These are phyloP conservation scores for Lutra lutra DNA, from an alignment of 2,797 vertebrate species.

Conservation along the genomic window DNA sequence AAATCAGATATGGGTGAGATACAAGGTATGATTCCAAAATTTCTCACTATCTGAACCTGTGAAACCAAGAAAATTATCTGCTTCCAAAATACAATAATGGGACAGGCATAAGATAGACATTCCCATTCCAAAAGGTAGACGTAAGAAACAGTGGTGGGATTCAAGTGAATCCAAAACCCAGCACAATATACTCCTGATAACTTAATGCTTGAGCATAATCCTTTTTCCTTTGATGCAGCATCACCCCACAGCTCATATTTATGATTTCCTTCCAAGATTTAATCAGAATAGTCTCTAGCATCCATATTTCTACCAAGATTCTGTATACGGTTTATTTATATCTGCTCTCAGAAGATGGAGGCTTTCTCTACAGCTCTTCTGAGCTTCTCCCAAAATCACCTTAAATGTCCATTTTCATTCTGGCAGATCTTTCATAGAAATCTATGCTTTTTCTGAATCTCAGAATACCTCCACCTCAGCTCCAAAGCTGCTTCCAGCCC, in stretches of 20 bases:
- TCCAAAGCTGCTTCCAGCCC: not conserved
- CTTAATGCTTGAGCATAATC: not conserved
- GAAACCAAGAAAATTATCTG: not conserved
- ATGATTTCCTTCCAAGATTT: not conserved
- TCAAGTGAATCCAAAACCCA: not conserved
- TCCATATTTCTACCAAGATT: not conserved
- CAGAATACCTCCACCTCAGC: not conserved
- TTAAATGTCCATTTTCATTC: not conserved
- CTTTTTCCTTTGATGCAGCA: not conserved
- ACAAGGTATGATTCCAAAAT: not conserved
- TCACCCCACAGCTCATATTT: not conserved
- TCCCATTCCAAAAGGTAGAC: not conserved
- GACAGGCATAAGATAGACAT: not conserved
- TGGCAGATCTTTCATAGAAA: not conserved
- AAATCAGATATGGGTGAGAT: not conserved
- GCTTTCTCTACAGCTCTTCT: not conserved
- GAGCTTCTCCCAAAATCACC: not conserved
- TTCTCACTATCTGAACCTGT: not conserved
- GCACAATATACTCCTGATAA: not conserved
- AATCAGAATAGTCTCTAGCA: not conserved
- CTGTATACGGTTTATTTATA: not conserved
- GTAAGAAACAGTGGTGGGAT: not conserved
- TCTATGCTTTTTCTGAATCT: not conserved
- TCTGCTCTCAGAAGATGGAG: not conserved
- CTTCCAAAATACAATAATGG: not conserved